Percentiles rank a stretch among this genome's conserved stretches.
Evolutionary conservation across 2,888 invertebrate genomes (phyloP).

Genomic region (Phaonia tiefii): DNA sequence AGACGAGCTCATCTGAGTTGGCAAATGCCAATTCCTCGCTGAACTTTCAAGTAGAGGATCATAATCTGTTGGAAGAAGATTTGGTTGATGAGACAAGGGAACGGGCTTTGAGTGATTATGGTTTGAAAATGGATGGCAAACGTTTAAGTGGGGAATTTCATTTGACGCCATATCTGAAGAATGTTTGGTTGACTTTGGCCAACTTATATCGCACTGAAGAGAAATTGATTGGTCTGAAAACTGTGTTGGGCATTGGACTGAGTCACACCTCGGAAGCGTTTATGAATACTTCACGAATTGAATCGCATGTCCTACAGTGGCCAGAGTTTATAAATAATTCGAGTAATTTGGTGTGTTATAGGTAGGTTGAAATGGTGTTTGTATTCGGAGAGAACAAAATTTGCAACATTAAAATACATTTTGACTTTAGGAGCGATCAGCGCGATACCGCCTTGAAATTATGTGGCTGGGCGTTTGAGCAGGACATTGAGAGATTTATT

Average conservation of each 20-base stretch:
- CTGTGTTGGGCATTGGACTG: conserved; percentile 78
- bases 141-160: conserved; percentile 89
- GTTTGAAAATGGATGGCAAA: conserved; percentile 87
- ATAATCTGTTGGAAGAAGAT: conserved; percentile 73
- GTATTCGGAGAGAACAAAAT: conserved; percentile 24
- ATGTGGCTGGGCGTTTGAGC: conserved; percentile 94
- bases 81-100: conserved; percentile 82
- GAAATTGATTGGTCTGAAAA: conserved; percentile 83
- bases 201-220: conserved; percentile 84
- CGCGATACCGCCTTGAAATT: conserved; percentile 90
- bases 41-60: conserved; percentile 72
- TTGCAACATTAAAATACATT: background rate
- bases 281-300: conserved; percentile 76
- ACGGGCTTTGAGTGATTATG: conserved; percentile 87
- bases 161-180: conserved; percentile 87
- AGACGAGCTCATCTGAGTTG: conserved; percentile 68
- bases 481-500: conserved; percentile 85
- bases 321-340: conserved; percentile 79
- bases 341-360: conserved; percentile 75
- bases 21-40: conserved; percentile 69
- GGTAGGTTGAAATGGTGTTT: conserved; percentile 68
- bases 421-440: conserved; percentile 82
- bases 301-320: conserved; percentile 78
- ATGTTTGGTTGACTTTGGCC: conserved; percentile 86
- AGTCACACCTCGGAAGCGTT: conserved; percentile 75